Evolutionary conservation across 1,140 invertebrate species (phyloP), one percentile per base, ranked within the genome.

Genomic region (Atta colombica): DNA sequence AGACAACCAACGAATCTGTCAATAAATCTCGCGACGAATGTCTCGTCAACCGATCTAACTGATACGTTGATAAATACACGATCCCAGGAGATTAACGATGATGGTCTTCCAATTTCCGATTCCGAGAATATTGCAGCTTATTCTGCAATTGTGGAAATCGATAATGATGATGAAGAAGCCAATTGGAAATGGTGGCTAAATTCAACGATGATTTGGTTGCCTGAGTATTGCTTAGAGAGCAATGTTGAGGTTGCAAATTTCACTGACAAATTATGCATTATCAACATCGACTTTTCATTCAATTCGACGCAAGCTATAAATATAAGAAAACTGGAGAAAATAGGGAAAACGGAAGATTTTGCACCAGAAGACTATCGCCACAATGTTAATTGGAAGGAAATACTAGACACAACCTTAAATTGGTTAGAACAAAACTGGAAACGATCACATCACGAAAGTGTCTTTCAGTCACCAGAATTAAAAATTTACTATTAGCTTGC

Each of bases 171-270:
- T 84, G 75, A 28, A 49, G 72, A 28, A 58, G 55, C 90, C 4
- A 77, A 84, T 21, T 96, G 95, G 94, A 93, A 96, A 81, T 96
- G 96, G 95, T 96, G 96, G 95, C 90, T 94, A 55, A 92, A 94
- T 87, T 94, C 96, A 0, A 89, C 94, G 5, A 94, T 95, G 93
- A 95, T 91, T 51, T 96, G 95, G 96, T 69, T 96, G 63, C 92
- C 94, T 4, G 91, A 95, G 87, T 92, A 94, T 18, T 95, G 94
- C 14, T 86, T 88, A 2, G 77, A 88, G 39, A 88, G 90, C 1
- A 77, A 89, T 16, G 89, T 85, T 28, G 61, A 92, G 53, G 21
- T 85, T 55, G 71, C 49, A 28, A 86, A 74, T 25, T 74, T 69
- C 65, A 12, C 80, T 75, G 18, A 88, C 86, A 60, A 28, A 21